A percentile compares a stretch with the other conserved stretches of the same genome.
Evolutionary conservation across 2,797 vertebrate genomes (phyloP).

Genomic region (Sebastiscus albofasciatus): DNA sequence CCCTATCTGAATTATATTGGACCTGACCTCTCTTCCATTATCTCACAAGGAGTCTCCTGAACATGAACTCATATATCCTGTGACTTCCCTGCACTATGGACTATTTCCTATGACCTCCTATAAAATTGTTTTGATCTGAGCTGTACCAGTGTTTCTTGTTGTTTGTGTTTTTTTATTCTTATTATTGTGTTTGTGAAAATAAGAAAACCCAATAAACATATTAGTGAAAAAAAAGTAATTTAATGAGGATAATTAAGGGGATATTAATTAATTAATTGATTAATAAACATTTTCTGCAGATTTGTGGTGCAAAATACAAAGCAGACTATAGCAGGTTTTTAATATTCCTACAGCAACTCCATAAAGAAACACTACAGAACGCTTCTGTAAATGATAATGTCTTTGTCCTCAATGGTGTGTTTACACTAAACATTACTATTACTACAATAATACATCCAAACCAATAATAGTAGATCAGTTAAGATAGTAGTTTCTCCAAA

Average conservation of each 20-base stretch:
- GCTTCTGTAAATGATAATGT: background rate
- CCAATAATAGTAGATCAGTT: background rate
- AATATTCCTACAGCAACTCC: background rate
- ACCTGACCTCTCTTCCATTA: too few relatives aligned
- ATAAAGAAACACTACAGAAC: background rate
- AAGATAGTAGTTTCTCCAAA: background rate
- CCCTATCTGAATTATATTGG: too few relatives aligned
- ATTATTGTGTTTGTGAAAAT: too few relatives aligned
- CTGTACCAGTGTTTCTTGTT: too few relatives aligned
- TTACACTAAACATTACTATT: background rate
- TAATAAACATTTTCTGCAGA: background rate
- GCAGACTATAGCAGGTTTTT: accelerated
- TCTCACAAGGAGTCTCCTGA: too few relatives aligned
- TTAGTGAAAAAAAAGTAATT: background rate
- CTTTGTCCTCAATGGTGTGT: background rate
- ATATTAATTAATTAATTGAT: background rate
- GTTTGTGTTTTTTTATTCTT: too few relatives aligned
- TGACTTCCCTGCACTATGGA: too few relatives aligned
- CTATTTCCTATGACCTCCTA: too few relatives aligned
- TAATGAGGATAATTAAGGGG: background rate
- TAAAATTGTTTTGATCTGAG: too few relatives aligned
- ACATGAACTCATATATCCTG: too few relatives aligned
- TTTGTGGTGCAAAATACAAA: background rate
- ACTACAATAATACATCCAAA: background rate
- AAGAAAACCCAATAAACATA: too few relatives aligned